Evolutionary conservation across 30 jellyfish, hydroid and myxozoan genomes (phyloP).

Genomic region (Morbakka virulenta): DNA sequence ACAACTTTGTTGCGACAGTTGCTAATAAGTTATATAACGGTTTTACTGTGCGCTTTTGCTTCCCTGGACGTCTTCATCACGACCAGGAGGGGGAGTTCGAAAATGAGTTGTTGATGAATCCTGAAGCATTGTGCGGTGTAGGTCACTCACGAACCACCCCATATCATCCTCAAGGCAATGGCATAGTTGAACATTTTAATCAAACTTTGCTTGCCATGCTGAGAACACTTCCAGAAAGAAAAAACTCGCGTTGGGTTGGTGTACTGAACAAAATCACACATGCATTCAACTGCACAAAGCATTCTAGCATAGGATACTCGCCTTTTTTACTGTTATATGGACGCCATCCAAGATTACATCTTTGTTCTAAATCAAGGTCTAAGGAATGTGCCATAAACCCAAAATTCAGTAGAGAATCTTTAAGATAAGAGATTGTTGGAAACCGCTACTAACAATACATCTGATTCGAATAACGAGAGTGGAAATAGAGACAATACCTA

Average conservation of each 20-base stretch:
- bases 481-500: background rate
- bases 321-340: too few species aligned
- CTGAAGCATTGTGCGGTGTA: slow-evolving; percentile 29
- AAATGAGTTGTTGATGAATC: slow-evolving; percentile 7
- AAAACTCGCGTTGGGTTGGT: slow-evolving; percentile 45
- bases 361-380: background rate
- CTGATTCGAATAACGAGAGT: too few species aligned
- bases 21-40: slow-evolving; percentile 45
- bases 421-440: background rate
- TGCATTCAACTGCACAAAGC: slow-evolving; percentile 33
- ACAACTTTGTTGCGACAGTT: slow-evolving; percentile 43
- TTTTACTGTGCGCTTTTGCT: slow-evolving; percentile 49
- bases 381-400: background rate
- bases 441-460: background rate
- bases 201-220: slow-evolving; percentile 40
- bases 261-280: too few species aligned
- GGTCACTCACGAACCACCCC: too few species aligned
- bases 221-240: slow-evolving; percentile 39
- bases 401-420: background rate
- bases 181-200: slow-evolving; percentile 47
- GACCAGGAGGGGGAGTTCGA: too few species aligned
- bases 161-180: too few species aligned
- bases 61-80: too few species aligned
- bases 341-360: too few species aligned
- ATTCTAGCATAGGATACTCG: slow-evolving; percentile 43